Conservation (phyloP, 2,113 vertebrate genomes). For the Globicephala melas region DNA sequence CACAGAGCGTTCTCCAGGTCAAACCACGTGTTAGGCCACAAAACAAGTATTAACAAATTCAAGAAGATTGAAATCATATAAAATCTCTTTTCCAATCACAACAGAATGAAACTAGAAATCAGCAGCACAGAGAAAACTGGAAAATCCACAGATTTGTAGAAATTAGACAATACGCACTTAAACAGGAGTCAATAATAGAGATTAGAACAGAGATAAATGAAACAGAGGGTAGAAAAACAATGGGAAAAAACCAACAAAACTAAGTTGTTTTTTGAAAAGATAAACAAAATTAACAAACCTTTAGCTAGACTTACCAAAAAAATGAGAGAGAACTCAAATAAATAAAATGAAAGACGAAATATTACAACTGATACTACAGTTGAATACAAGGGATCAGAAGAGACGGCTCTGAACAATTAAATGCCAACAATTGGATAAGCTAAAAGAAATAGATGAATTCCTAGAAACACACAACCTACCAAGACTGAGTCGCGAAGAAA, state of each 20-base stretch:
- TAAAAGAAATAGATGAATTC: neutral
- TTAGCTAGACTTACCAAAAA: neutral
- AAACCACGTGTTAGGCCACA: neutral
- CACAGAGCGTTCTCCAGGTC: neutral
- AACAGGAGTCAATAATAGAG: neutral
- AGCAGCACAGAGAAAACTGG: neutral
- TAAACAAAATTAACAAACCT: neutral
- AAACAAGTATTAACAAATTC: neutral
- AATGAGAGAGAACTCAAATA: neutral
- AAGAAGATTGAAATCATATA: neutral
- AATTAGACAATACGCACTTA: neutral
- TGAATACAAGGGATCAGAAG: neutral
- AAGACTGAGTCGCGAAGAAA: neutral
- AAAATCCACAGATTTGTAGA: neutral
- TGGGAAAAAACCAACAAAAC: neutral
- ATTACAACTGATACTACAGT: neutral
- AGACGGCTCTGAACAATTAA: neutral
- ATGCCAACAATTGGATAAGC: neutral
- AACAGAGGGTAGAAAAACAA: slow-evolving; percentile 26
- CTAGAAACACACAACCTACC: neutral
- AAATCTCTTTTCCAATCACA: neutral
- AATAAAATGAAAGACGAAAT: neutral
- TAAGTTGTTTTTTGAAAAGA: neutral
- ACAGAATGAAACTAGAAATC: neutral
- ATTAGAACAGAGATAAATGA: slow-evolving; percentile 19